Evolutionary conservation across 1,140 invertebrate genomes (phyloP), one percentile per base, ranked within the genome.

Genomic region (Habropoda laboriosa): DNA sequence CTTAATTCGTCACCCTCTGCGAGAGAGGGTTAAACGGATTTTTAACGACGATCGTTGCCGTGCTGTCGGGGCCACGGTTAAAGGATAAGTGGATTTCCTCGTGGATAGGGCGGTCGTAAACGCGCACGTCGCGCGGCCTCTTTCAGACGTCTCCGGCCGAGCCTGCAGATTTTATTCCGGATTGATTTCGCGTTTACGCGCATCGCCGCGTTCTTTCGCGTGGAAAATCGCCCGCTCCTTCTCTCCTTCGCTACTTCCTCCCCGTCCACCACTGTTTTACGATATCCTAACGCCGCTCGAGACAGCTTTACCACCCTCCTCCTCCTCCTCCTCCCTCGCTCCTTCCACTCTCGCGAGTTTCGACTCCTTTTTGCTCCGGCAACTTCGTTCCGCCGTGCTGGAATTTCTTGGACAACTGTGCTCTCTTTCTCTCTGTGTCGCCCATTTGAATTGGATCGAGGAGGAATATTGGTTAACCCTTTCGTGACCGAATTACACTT

Each of bases 31-130:
- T 71, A 71, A 78, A 78, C 75, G 75, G 42, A 71, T 78, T 78
- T n/a, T 78, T 78, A 78, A 78, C 75, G 75, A 78, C 75, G 75
- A 78, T 78, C 75, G 75, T 78, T 71, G 75, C 67, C 66, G 75
- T 67, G 73, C 67, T 76, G 73, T 57, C 61, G 73, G 73, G 66
- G 61, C n/a, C 75, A 58, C 67, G n/a, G 75, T 71, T 71, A 60
- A 78, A 71, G 75, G 66, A 78, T 78, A 78, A 78, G 75, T 78
- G 75, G 75, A 78, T 78, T 78, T 78, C 42, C 55, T 70, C 64
- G 75, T 24, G 53, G 75, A 45, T 71, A 78, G 75, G 67, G 53
- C 32, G 74, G 27, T 42, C 67, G 75, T 71, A 78, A 78, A 78
- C 66, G 53, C 40, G 55, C 16, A 27, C 40, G 38, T 60, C 51